Evolutionary conservation across 2,888 invertebrate species (phyloP).

Genomic region (Resseliella maxima): DNA sequence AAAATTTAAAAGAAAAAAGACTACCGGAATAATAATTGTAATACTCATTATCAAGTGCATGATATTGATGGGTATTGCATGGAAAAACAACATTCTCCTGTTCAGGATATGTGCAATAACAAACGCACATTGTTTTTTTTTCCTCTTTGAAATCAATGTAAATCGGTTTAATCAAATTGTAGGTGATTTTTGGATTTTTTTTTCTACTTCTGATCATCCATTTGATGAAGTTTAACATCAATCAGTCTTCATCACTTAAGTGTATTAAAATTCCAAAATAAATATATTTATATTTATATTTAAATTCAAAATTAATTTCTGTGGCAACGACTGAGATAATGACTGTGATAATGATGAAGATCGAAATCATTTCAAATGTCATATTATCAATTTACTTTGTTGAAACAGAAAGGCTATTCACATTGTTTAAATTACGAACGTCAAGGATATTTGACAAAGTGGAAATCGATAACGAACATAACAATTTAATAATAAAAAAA

Average conservation of each 20-base stretch:
- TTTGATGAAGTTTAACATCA: neutral
- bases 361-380: neutral
- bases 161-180: too few relatives aligned
- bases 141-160: too few relatives aligned
- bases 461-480: neutral
- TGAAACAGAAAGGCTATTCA: slow-evolving; percentile 11
- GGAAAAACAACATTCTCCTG: neutral
- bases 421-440: neutral
- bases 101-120: neutral
- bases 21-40: neutral
- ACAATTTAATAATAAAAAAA: neutral
- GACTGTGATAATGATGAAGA: neutral
- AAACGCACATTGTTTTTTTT: too few relatives aligned
- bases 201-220: neutral
- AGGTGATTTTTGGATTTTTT: too few relatives aligned
- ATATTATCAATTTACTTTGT: neutral
- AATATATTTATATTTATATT: too few relatives aligned
- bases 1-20: neutral
- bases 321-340: neutral
- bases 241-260: neutral
- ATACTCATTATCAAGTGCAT: neutral
- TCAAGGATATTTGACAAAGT: neutral
- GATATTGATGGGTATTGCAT: too few relatives aligned
- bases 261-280: neutral
- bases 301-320: neutral